phyloP scores from a whole-genome alignment of 2,113 vertebrate genomes.

The Aegithalos caudatus region DNA sequence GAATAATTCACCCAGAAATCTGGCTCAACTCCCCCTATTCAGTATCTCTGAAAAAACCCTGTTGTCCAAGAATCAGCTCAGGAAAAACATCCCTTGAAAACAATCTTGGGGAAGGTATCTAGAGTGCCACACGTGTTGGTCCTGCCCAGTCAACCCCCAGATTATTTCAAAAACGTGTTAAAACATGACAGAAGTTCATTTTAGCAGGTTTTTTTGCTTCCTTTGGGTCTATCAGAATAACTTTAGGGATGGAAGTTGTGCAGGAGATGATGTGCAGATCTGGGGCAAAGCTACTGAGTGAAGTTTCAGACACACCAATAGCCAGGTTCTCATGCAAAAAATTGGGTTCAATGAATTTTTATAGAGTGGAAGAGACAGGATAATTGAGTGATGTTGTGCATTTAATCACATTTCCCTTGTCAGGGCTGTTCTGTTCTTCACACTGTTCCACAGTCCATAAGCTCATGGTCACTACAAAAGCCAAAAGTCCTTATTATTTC shows the following conservation, averaged over 20 bases:
- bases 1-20: too few relatives aligned
- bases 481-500: neutral
- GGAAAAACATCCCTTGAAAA: too few relatives aligned
- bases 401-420: neutral
- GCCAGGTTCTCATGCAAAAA: neutral
- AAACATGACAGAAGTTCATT: neutral
- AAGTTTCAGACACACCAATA: neutral
- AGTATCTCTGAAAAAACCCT: too few relatives aligned
- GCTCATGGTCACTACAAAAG: neutral
- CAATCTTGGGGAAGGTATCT: too few relatives aligned
- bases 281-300: neutral
- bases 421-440: neutral
- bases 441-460: neutral
- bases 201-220: neutral
- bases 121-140: accelerated
- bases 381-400: neutral
- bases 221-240: neutral
- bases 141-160: neutral
- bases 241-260: accelerated
- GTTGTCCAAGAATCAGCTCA: too few relatives aligned
- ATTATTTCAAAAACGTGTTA: neutral
- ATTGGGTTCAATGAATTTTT: neutral
- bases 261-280: neutral
- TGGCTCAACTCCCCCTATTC: too few relatives aligned
- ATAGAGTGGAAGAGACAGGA: neutral